These are phyloP conservation scores for Colletes gigas DNA, from an alignment of 1,140 invertebrate genomes.

Conservation along the genomic window DNA sequence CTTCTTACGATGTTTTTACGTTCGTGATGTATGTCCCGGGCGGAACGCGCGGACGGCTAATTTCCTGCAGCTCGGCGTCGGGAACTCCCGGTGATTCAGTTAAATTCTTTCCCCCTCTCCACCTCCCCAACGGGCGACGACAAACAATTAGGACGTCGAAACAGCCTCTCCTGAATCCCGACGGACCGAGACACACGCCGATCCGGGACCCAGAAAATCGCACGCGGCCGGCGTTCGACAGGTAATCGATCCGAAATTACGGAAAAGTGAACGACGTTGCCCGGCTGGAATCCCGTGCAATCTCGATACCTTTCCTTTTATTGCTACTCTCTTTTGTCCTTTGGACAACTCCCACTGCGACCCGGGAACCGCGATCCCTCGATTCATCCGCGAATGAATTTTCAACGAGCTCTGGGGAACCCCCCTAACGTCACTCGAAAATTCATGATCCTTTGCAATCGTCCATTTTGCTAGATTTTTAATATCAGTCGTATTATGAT, in stretches of 20 bases:
- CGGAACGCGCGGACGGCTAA: constrained; percentile 6
- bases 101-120: background rate
- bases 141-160: constrained; percentile 24
- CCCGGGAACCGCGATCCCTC: too few relatives aligned
- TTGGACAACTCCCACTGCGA: background rate
- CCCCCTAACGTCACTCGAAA: too few relatives aligned
- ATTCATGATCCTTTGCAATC: too few relatives aligned
- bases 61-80: constrained; percentile 7
- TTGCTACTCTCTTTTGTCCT: background rate
- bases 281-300: constrained; percentile 22
- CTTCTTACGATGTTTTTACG: constrained; percentile 18
- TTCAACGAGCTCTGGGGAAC: too few relatives aligned
- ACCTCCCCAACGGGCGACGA: too few relatives aligned
- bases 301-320: constrained; percentile 1
- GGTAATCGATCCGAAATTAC: constrained; percentile 38
- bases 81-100: constrained; percentile 11
- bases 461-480: too few relatives aligned
- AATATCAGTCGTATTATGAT: too few relatives aligned
- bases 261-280: constrained; percentile 17
- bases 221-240: constrained; percentile 23
- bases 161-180: background rate
- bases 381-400: too few relatives aligned
- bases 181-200: constrained; percentile 13
- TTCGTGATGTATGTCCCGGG: background rate
- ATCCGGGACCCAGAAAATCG: constrained; percentile 20